Conservation (phyloP, 2,113 vertebrate species). For the Nesoenas mayeri region DNA sequence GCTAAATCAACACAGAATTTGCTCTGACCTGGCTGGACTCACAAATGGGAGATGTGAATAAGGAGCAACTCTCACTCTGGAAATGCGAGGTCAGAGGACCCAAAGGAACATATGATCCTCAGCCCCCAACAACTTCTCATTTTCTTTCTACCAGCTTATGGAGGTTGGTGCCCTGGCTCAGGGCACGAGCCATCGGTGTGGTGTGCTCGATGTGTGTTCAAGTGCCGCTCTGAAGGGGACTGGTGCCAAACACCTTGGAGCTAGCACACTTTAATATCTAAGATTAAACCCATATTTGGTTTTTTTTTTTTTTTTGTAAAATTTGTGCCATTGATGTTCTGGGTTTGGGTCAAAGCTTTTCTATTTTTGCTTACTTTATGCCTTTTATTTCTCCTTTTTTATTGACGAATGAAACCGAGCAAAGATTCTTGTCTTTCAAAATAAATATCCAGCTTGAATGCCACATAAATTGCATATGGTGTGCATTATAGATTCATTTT, state of each 20-base stretch:
- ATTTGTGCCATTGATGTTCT: not conserved
- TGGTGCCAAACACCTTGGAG: not conserved
- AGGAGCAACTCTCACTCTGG: not conserved
- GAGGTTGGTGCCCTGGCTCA: not conserved
- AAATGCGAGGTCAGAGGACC: not conserved
- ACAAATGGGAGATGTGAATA: not conserved
- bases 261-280: rapidly evolving
- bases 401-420: not conserved
- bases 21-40: constrained; percentile 20
- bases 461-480: not conserved
- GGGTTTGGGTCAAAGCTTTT: not conserved
- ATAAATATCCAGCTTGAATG: not conserved
- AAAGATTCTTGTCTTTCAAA: not conserved
- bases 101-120: not conserved
- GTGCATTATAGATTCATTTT: not conserved
- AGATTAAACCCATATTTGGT: not conserved
- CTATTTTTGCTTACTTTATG: not conserved
- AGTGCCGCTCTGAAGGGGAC: not conserved
- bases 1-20: constrained; percentile 1
- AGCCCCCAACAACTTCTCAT: not conserved
- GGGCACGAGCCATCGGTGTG: rapidly evolving
- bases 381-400: not conserved
- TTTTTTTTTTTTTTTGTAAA: not conserved
- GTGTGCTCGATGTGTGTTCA: rapidly evolving
- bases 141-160: not conserved